Evolutionary conservation across 2,888 invertebrate genomes (phyloP).

Genomic region (Chrysopilus asiliformis): DNA sequence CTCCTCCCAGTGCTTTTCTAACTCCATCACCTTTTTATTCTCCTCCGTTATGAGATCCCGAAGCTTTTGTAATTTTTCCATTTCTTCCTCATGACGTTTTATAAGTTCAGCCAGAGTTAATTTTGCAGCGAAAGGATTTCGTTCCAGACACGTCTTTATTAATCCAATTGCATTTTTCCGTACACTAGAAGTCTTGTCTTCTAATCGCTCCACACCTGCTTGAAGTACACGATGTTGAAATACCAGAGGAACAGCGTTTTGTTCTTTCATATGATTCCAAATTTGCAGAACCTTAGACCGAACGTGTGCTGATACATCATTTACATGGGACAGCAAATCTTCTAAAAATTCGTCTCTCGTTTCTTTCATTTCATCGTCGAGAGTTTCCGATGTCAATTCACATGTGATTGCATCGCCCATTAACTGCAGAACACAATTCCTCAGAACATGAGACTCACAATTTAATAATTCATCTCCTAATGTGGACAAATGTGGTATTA

Average conservation of each 20-base stretch:
- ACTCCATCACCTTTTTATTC: conserved; percentile 39
- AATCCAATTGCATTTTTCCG: conserved; percentile 58
- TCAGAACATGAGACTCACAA: conserved; percentile 48
- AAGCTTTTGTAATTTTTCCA: conserved; percentile 32
- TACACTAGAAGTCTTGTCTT: conserved; percentile 73
- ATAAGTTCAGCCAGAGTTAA: conserved; percentile 42
- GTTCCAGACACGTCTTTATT: conserved; percentile 56
- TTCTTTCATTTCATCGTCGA: conserved; percentile 50
- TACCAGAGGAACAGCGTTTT: conserved; percentile 62
- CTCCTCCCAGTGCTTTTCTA: conserved; percentile 36
- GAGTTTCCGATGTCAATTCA: conserved; percentile 57
- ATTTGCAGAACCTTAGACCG: conserved; percentile 73
- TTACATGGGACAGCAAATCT: conserved; percentile 65
- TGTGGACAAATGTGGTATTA: conserved; percentile 32
- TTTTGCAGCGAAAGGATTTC: conserved; percentile 75
- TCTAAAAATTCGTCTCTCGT: conserved; percentile 69
- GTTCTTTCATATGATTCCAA: conserved; percentile 65
- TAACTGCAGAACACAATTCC: conserved; percentile 72
- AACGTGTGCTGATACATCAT: conserved; percentile 74
- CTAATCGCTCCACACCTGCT: conserved; percentile 53
- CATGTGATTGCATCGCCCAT: conserved; percentile 65
- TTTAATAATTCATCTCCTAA: conserved; percentile 31
- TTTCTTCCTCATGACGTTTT: conserved; percentile 41
- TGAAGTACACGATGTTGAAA: conserved; percentile 55
- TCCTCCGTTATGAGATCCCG: conserved; percentile 41